Percentiles rank a stretch among this genome's conserved stretches.
These are phyloP conservation scores for Oedothorax gibbosus DNA, from an alignment of 1,140 invertebrate species.

Conservation along the genomic window DNA sequence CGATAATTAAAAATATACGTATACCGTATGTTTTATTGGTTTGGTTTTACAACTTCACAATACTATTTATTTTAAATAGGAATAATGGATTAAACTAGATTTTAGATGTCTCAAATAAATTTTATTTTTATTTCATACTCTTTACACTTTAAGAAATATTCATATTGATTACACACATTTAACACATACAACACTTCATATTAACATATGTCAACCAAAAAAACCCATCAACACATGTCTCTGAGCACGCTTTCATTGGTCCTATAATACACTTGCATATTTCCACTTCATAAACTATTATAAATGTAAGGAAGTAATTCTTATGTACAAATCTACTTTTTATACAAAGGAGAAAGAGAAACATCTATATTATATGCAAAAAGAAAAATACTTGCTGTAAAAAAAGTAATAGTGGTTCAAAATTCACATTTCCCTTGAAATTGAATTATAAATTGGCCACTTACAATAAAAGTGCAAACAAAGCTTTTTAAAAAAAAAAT, in stretches of 20 bases:
- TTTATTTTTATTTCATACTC: too few relatives aligned
- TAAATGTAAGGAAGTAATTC: background rate
- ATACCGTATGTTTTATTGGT: too few relatives aligned
- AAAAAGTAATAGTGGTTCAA: background rate
- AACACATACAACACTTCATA: conserved; percentile 12
- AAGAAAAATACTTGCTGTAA: background rate
- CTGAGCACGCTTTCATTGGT: conserved; percentile 20
- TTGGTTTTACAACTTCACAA: too few relatives aligned
- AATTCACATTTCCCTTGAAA: background rate
- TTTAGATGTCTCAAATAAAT: too few relatives aligned
- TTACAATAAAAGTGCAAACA: background rate
- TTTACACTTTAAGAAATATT: too few relatives aligned
- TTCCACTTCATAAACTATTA: conserved; percentile 8
- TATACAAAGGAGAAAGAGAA: background rate
- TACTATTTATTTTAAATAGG: too few relatives aligned
- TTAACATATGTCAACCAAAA: background rate
- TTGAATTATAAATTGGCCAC: background rate
- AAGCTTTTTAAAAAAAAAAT: background rate
- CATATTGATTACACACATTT: conserved; percentile 3
- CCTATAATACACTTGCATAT: conserved; percentile 11
- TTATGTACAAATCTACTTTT: conserved; percentile 32
- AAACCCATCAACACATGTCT: conserved; percentile 6
- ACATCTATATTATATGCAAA: background rate
- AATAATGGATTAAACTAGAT: too few relatives aligned
- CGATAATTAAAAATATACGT: too few relatives aligned